A percentile compares a stretch with the other conserved stretches of the same genome.
phyloP scores from a whole-genome alignment of 1,140 invertebrate genomes.

The Ericerus pela region DNA sequence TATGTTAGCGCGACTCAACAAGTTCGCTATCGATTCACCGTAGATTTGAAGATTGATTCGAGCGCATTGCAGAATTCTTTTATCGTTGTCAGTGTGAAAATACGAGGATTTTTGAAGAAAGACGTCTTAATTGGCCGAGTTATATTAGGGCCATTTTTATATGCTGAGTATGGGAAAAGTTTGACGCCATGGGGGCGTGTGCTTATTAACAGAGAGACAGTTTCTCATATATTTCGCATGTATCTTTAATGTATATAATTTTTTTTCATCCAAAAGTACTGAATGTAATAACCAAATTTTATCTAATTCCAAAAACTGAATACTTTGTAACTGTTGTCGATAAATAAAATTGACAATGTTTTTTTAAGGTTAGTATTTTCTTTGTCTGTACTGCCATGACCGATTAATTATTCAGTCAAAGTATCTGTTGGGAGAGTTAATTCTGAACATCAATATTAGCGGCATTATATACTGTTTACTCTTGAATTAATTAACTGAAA shows the following conservation, averaged over 20 bases:
- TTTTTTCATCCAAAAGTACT: no score
- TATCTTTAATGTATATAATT: constrained; percentile 17
- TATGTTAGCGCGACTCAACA: constrained; percentile 10
- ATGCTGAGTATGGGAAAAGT: constrained; percentile 20
- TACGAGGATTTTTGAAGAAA: constrained; percentile 18
- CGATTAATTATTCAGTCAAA: no score
- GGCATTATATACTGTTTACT: no score
- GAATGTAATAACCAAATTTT: no score
- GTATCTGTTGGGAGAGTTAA: no score
- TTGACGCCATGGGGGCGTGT: constrained; percentile 21
- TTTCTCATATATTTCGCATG: constrained; percentile 19
- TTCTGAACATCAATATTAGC: no score
- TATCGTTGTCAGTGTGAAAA: constrained; percentile 18
- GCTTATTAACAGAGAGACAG: constrained; percentile 17
- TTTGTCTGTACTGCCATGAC: no score
- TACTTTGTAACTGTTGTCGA: no score
- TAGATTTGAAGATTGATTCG: constrained; percentile 16
- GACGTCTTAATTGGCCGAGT: constrained; percentile 18
- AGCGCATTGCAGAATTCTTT: constrained; percentile 12
- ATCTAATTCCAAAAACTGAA: no score
- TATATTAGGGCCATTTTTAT: constrained; percentile 21
- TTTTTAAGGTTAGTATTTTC: no score
- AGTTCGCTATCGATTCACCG: constrained; percentile 14
- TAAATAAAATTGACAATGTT: no score
- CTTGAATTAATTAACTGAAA: no score